These are phyloP conservation scores for Cyclophora punctaria DNA, from an alignment of 2,888 invertebrate genomes.

Conservation along the genomic window DNA sequence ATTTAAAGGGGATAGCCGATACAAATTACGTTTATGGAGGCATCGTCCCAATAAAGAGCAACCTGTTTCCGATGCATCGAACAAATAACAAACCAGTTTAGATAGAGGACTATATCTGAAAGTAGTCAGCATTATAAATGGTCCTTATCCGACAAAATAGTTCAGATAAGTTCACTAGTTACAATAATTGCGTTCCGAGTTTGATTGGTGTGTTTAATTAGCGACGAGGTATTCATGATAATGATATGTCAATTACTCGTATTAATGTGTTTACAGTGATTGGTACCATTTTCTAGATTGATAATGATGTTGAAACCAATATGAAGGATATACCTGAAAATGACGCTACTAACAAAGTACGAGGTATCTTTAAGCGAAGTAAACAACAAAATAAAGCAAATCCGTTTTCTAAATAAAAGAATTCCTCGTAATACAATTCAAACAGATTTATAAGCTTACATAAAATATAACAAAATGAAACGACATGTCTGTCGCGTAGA, in stretches of 20 bases:
- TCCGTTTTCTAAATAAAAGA: too few relatives aligned
- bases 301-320: too few relatives aligned
- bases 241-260: constrained; percentile 14
- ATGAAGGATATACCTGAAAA: too few relatives aligned
- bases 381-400: too few relatives aligned
- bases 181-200: constrained; percentile 35
- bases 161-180: constrained; percentile 30
- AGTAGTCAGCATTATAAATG: constrained; percentile 62
- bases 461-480: constrained; percentile 9
- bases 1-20: constrained; percentile 54
- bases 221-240: constrained; percentile 11
- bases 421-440: too few relatives aligned
- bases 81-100: constrained; percentile 65
- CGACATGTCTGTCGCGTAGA: constrained; percentile 13
- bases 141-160: constrained; percentile 45
- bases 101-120: constrained; percentile 61
- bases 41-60: constrained; percentile 53
- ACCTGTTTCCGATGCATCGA: constrained; percentile 63
- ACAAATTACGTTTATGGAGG: constrained; percentile 67
- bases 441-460: too few relatives aligned
- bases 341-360: too few relatives aligned
- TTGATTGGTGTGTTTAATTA: constrained; percentile 26
- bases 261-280: constrained; percentile 1
- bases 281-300: background rate
- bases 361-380: too few relatives aligned